Conservation (phyloP, 2,888 invertebrate genomes). For the Kuschelorhynchus macadamiae region DNA sequence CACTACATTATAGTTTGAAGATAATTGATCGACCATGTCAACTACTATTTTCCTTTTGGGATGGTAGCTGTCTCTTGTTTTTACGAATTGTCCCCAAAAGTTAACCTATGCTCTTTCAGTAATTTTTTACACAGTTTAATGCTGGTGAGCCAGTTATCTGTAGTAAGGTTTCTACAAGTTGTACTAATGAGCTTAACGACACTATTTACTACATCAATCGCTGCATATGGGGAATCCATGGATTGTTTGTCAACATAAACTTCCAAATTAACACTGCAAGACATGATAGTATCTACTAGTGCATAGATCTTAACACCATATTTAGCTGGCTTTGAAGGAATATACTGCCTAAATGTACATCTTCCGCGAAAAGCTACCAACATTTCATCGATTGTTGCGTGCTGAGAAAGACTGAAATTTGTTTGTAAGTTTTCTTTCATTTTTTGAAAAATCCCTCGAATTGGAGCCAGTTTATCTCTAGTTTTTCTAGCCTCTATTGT, state of each 20-base stretch:
- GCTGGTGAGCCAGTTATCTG: slow-evolving; percentile 39
- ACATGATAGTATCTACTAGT: slow-evolving; percentile 42
- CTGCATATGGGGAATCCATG: slow-evolving; percentile 46
- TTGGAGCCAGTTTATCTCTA: slow-evolving; percentile 20
- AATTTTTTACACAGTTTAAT: slow-evolving; percentile 4
- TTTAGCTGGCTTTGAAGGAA: slow-evolving; percentile 3
- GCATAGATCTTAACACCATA: slow-evolving; percentile 12
- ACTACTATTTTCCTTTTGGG: slow-evolving; percentile 29
- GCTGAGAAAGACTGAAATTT: no score
- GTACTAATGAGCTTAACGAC: slow-evolving; percentile 31
- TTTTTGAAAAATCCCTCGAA: neutral
- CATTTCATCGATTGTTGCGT: no score
- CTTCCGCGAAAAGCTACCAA: slow-evolving; percentile 3
- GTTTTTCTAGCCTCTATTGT: slow-evolving; percentile 11
- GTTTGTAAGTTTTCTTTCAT: no score
- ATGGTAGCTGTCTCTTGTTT: slow-evolving; percentile 43
- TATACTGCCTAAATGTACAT: slow-evolving; percentile 2
- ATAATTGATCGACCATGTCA: slow-evolving; percentile 32
- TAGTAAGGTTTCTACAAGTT: slow-evolving; percentile 49
- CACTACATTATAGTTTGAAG: slow-evolving; percentile 12
- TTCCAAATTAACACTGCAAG: slow-evolving; percentile 53
- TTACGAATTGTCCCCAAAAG: slow-evolving; percentile 52
- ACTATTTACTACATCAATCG: slow-evolving; percentile 46
- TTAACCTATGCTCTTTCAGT: slow-evolving; percentile 36
- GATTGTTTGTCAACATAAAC: slow-evolving; percentile 53